phyloP scores from a whole-genome alignment of 2,888 invertebrate species.

The Pogonocherus hispidulus region DNA sequence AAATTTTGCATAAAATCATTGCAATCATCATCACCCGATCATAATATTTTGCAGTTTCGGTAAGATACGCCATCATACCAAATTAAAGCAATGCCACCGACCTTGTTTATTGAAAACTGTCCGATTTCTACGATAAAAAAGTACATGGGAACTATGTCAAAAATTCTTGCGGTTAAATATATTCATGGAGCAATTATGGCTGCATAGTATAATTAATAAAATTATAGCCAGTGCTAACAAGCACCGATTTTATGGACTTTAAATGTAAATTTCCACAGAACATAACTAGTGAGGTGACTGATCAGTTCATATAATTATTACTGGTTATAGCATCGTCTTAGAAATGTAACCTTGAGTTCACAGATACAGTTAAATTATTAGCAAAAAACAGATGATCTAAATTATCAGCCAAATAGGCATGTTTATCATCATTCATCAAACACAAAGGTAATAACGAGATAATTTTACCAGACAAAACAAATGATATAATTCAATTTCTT shows the following conservation, averaged over 20 bases:
- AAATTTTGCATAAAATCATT: too few relatives aligned
- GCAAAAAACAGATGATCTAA: background rate
- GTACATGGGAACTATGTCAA: conserved; percentile 12
- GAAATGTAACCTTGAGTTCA: background rate
- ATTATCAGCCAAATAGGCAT: background rate
- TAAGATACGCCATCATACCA: too few relatives aligned
- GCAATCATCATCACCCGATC: too few relatives aligned
- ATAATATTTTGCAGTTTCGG: too few relatives aligned
- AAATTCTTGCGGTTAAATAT: conserved; percentile 5
- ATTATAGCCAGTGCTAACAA: conserved; percentile 6
- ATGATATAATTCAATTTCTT: too few relatives aligned
- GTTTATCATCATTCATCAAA: background rate
- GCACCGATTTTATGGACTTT: background rate
- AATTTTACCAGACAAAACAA: background rate
- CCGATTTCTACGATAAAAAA: conserved; percentile 4
- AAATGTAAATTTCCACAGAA: conserved; percentile 10
- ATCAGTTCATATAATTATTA: background rate
- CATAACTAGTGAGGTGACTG: background rate
- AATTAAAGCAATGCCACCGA: too few relatives aligned
- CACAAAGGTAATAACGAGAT: background rate
- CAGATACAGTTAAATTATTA: background rate
- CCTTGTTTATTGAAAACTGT: too few relatives aligned
- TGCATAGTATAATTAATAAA: conserved; percentile 4
- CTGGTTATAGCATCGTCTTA: background rate
- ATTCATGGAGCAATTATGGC: background rate